Base-by-base conservation (phyloP, 2,797 vertebrate genomes). In the Heteromormyrus szaboi region DNA sequence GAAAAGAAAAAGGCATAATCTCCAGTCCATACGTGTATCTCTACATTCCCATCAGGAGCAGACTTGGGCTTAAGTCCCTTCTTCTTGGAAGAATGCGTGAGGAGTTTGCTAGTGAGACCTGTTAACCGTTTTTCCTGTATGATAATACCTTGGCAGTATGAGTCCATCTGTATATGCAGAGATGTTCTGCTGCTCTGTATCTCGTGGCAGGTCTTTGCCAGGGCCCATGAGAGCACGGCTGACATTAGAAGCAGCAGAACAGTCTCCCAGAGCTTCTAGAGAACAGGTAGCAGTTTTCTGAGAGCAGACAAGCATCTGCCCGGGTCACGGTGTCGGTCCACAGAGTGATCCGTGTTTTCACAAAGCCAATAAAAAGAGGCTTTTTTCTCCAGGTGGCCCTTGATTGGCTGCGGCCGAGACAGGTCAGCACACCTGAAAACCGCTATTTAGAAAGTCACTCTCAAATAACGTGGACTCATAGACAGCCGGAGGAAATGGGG, bases 401-500 rank as follows among this genome's bases (percentile, higher is more conserved):
- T 56, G 84, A 86, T 86, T 86, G 84, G 51, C 84, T 54, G 22
- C 2, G n/a, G 84, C 84, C 54, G 84, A 86, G 50, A 33, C 51
- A 86, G 84, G 84, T 54, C 50, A 86, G 50, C 84, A 86, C 84
- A 54, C 50, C 84, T 86, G 84, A 54, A 86, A 86, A 54, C 51
- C 11, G 12, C 48, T 19, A 86, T 91, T 90, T 89, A 90, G 56
- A 91, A 92, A 93, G 91, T 91, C 91, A 92, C 93, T 92, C 91
- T 94, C 93, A 92, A 90, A 92, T 93, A 93, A 93, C 93, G 89
- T 91, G 91, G 92, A 92, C 91, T 93, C 92, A 91, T 90, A 89
- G 90, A 88, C 89, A 90, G 90, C 88, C 89, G 90, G 90, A 90
- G 90, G 92, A 93, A 94, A 92, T 90, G 91, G 86, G 90, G 92